Percentiles rank a stretch among this genome's conserved stretches.
These are phyloP conservation scores for Rousettus leschenaultii DNA, from an alignment of 2,113 vertebrate genomes.

Conservation along the genomic window DNA sequence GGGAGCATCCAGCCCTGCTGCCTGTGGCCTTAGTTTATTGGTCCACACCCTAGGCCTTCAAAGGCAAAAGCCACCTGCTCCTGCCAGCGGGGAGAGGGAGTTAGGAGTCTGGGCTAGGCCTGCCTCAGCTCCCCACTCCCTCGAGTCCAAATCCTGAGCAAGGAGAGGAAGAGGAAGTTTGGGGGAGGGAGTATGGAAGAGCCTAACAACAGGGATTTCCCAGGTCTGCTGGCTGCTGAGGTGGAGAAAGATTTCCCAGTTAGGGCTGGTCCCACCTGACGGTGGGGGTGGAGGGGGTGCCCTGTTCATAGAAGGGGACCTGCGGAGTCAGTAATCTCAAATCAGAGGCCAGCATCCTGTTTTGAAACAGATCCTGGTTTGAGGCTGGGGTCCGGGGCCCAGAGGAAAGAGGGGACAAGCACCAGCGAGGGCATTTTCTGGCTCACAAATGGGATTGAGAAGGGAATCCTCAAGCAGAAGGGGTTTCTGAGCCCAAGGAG, in stretches of 20 bases:
- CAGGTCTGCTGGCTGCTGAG: neutral
- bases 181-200: neutral
- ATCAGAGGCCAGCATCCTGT: neutral
- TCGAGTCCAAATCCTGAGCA: neutral
- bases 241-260: neutral
- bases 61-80: neutral
- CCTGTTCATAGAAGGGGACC: neutral
- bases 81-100: neutral
- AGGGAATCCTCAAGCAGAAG: neutral
- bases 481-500: neutral
- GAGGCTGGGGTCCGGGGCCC: neutral
- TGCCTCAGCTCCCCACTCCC: neutral
- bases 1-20: neutral
- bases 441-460: neutral
- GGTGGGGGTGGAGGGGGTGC: fast-evolving
- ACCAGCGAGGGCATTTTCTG: neutral
- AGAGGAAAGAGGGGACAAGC: neutral
- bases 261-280: neutral
- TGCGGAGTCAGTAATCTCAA: neutral
- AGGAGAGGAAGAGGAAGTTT: neutral
- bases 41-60: neutral
- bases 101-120: neutral
- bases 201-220: neutral
- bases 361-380: neutral
- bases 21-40: neutral